Evolutionary conservation across 2,888 invertebrate species (phyloP).

Genomic region (Barypeithes pellucidus): DNA sequence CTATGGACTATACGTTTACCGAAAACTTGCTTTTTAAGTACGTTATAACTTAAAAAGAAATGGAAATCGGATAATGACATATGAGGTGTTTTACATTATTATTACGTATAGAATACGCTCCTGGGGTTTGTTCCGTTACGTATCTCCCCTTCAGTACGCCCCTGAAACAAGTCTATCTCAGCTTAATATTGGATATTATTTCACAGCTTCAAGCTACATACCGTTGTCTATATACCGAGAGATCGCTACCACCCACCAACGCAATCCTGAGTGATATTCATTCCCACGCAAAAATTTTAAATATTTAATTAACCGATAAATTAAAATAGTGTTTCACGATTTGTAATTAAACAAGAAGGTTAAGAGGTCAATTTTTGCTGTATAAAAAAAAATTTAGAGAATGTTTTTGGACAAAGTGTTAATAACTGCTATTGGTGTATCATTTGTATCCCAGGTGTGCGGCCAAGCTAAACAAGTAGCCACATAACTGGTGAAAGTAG

Average conservation of each 20-base stretch:
- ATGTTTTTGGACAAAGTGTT: not conserved
- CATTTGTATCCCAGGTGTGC: too few relatives aligned
- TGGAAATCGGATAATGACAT: too few relatives aligned
- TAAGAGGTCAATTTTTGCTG: not conserved
- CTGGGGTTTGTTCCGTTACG: too few relatives aligned
- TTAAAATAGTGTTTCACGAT: constrained; percentile 40
- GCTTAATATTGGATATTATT: constrained; percentile 30
- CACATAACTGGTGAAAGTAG: too few relatives aligned
- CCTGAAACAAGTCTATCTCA: constrained; percentile 26
- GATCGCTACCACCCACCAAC: constrained; percentile 31
- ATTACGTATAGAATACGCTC: too few relatives aligned
- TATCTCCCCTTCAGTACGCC: too few relatives aligned
- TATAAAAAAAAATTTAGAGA: not conserved
- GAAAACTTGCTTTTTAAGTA: too few relatives aligned
- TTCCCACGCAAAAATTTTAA: constrained; percentile 35
- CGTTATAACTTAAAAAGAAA: too few relatives aligned
- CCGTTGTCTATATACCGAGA: constrained; percentile 7
- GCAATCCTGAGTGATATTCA: constrained; percentile 32
- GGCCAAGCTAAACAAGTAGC: too few relatives aligned
- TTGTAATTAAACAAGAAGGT: constrained; percentile 34
- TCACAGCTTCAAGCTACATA: constrained; percentile 28
- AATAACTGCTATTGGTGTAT: not conserved
- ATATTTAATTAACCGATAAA: constrained; percentile 45
- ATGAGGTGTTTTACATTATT: too few relatives aligned
- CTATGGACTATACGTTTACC: too few relatives aligned